A percentile compares a stretch with the other conserved stretches of the same genome.
Evolutionary conservation across 2,888 invertebrate species (phyloP).

Genomic region (Phengaris arion): DNA sequence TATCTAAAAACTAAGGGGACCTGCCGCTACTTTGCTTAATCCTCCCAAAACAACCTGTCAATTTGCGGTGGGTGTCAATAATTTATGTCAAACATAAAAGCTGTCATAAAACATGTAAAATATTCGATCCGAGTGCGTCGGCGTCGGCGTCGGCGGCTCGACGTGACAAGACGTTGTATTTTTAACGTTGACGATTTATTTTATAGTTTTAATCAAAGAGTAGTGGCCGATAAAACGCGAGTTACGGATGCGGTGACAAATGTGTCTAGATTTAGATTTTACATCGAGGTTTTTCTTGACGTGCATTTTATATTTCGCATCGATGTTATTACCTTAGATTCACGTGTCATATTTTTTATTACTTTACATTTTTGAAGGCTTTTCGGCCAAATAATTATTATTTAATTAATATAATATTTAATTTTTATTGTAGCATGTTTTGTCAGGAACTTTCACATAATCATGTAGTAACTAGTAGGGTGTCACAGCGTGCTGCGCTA

Average conservation of each 20-base stretch:
- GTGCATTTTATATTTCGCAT: neutral
- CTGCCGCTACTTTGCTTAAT: neutral
- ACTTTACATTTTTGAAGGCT: too few relatives aligned
- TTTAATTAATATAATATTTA: too few relatives aligned
- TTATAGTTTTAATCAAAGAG: slow-evolving; percentile 43
- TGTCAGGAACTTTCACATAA: too few relatives aligned
- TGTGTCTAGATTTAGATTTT: slow-evolving; percentile 28
- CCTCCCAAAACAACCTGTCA: slow-evolving; percentile 19
- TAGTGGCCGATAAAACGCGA: slow-evolving; percentile 43
- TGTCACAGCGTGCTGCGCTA: too few relatives aligned
- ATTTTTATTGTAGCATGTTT: too few relatives aligned
- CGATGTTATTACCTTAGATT: neutral
- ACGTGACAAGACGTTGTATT: slow-evolving; percentile 35
- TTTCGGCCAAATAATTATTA: too few relatives aligned
- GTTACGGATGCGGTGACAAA: slow-evolving; percentile 24
- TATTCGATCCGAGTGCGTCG: slow-evolving; percentile 35
- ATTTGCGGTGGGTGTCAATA: slow-evolving; percentile 37
- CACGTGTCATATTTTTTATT: neutral
- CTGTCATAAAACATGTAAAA: slow-evolving; percentile 55
- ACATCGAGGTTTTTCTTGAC: slow-evolving; percentile 25
- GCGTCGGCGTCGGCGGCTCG: slow-evolving; percentile 18
- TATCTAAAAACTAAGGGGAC: neutral
- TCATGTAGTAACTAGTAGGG: too few relatives aligned
- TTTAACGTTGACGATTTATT: slow-evolving; percentile 43
- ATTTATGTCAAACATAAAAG: slow-evolving; percentile 52